Percentiles rank a stretch among this genome's conserved stretches.
Conservation (phyloP, 2,888 invertebrate genomes). For the Tenthredo amoena region DNA sequence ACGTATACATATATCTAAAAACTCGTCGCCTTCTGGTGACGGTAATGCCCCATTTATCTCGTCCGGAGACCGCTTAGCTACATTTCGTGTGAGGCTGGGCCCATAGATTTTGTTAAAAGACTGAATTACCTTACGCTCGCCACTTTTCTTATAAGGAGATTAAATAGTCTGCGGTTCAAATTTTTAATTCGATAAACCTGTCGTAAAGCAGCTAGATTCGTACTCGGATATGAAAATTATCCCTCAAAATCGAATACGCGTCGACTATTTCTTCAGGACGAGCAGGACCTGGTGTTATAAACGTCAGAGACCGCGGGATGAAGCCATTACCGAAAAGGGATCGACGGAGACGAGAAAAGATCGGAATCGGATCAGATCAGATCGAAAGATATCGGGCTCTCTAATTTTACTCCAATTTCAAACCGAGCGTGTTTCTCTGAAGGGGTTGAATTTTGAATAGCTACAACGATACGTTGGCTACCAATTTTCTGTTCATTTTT, state of each 20-base stretch:
- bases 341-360: background rate
- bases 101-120: slow-evolving; percentile 67
- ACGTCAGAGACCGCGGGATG: background rate
- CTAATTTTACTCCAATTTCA: background rate
- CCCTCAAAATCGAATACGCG: background rate
- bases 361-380: background rate
- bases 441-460: background rate
- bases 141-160: slow-evolving; percentile 2
- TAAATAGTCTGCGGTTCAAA: background rate
- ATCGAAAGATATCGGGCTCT: background rate
- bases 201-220: no score
- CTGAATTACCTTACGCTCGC: slow-evolving; percentile 65
- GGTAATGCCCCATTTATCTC: slow-evolving; percentile 69
- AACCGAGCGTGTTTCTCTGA: background rate
- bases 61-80: slow-evolving; percentile 63
- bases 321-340: slow-evolving; percentile 10
- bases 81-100: slow-evolving; percentile 65
- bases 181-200: background rate
- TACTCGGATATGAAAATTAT: background rate
- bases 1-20: slow-evolving; percentile 7
- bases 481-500: background rate
- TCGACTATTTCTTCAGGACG: background rate
- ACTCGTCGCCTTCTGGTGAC: slow-evolving; percentile 66
- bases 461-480: background rate
- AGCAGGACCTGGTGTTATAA: background rate